phyloP scores from a whole-genome alignment of 2,113 vertebrate species.

The Ondatra zibethicus region DNA sequence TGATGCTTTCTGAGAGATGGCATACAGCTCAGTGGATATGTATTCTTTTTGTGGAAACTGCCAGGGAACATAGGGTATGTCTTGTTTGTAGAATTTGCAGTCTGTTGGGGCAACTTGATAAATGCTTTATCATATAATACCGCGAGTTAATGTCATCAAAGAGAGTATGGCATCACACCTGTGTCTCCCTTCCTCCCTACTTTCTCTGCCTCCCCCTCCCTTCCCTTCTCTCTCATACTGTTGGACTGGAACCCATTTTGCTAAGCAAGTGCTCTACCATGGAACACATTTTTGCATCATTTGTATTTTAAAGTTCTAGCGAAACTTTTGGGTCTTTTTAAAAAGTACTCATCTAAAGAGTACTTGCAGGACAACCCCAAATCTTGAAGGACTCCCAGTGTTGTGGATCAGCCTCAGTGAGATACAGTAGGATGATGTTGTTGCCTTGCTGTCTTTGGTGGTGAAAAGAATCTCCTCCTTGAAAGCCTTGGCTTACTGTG shows the following conservation, averaged over 20 bases:
- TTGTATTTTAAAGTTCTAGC: neutral
- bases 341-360: neutral
- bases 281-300: conserved; percentile 54
- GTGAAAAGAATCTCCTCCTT: conserved; percentile 32
- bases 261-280: neutral
- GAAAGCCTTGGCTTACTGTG: neutral
- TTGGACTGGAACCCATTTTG: neutral
- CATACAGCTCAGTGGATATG: neutral
- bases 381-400: neutral
- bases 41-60: conserved; percentile 17
- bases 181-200: too few relatives aligned
- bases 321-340: neutral
- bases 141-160: conserved; percentile 12
- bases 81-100: conserved; percentile 24
- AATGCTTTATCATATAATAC: neutral
- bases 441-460: neutral
- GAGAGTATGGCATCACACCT: neutral
- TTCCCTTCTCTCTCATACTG: neutral
- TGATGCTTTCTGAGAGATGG: neutral
- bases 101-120: neutral
- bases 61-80: neutral
- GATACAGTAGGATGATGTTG: neutral
- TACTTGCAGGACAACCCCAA: neutral
- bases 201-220: neutral
- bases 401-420: neutral